These are phyloP conservation scores for Stenotaenia linearis DNA, from an alignment of 2,888 invertebrate species.

Conservation along the genomic window DNA sequence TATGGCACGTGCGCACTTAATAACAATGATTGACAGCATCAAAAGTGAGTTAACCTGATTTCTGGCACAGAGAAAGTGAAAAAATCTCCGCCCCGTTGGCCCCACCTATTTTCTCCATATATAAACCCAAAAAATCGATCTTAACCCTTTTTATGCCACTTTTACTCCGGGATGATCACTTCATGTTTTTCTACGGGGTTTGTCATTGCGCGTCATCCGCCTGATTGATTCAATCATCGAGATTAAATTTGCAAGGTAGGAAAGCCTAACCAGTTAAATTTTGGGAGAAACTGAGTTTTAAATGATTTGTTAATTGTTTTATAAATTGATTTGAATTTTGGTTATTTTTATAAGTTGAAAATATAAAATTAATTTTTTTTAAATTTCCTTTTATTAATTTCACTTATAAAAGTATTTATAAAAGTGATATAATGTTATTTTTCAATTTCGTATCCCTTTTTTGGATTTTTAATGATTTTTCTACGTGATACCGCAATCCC, in stretches of 20 bases:
- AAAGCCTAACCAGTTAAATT: no score
- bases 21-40: constrained; percentile 3
- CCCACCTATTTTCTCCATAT: not conserved
- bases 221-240: no score
- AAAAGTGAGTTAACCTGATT: not conserved
- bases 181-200: not conserved
- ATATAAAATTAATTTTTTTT: no score
- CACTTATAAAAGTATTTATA: not conserved
- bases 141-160: not conserved
- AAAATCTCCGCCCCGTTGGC: not conserved
- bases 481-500: not conserved
- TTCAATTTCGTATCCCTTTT: not conserved
- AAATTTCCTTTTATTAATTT: no score
- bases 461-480: not conserved
- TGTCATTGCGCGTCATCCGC: not conserved
- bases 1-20: not conserved
- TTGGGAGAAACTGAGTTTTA: no score
- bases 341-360: no score
- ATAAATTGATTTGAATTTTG: no score
- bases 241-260: no score
- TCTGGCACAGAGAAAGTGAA: not conserved
- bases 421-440: not conserved
- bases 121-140: not conserved
- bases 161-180: not conserved
- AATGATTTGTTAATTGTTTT: no score